These are phyloP conservation scores for Sciurus vulgaris DNA, from an alignment of 2,797 vertebrate species.

Conservation along the genomic window DNA sequence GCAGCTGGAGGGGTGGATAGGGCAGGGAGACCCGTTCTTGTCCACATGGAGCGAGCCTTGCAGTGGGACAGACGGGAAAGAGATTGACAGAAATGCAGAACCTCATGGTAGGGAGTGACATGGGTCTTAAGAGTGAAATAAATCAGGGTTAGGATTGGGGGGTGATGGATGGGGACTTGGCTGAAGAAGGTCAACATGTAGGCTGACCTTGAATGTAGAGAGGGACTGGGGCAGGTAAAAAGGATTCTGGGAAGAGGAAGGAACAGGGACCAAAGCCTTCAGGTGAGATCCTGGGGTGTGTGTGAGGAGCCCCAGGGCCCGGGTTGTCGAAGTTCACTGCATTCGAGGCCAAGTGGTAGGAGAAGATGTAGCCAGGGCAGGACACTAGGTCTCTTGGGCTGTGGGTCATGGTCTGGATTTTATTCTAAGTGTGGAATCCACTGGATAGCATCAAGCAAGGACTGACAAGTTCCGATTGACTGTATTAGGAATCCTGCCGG, in stretches of 20 bases:
- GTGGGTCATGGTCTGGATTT: not conserved
- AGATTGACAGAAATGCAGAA: not conserved
- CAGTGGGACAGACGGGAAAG: not conserved
- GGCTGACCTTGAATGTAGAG: not conserved
- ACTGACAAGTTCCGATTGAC: not conserved
- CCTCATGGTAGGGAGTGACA: too few relatives aligned
- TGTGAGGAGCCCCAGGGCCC: accelerated
- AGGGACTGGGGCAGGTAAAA: not conserved
- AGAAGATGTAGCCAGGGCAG: not conserved
- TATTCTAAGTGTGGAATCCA: not conserved
- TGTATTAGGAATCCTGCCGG: not conserved
- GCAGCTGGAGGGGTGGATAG: not conserved
- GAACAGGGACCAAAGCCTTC: not conserved
- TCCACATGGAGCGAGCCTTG: accelerated
- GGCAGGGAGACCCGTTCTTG: not conserved
- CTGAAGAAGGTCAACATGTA: not conserved
- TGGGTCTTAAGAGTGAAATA: not conserved
- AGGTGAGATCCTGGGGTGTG: too few relatives aligned
- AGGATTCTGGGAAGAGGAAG: not conserved
- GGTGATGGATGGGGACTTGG: not conserved
- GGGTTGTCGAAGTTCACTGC: not conserved
- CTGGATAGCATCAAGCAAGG: not conserved
- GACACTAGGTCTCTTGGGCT: too few relatives aligned
- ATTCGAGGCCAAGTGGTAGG: not conserved
- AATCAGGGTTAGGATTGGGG: not conserved